These are phyloP conservation scores for Diadromus collaris DNA, from an alignment of 2,888 invertebrate genomes.

Conservation along the genomic window DNA sequence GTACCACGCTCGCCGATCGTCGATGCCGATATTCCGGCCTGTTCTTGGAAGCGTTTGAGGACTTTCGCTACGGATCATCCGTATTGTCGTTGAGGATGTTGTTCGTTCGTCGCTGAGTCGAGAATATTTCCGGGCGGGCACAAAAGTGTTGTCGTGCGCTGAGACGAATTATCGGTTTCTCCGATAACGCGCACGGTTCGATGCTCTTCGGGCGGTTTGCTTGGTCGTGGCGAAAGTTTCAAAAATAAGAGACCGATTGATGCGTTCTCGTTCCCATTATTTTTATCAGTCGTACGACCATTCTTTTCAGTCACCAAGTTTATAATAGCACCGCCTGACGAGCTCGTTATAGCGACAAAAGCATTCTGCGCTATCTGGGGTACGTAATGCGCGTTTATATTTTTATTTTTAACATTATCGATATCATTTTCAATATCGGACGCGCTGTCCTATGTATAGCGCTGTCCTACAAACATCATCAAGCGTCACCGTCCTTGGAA, in stretches of 20 bases:
- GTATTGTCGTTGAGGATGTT: slow-evolving; percentile 2
- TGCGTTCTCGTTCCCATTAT: slow-evolving; percentile 3
- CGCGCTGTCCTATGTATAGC: slow-evolving; percentile 27
- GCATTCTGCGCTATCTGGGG: background rate
- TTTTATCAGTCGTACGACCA: background rate
- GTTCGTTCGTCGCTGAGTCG: background rate
- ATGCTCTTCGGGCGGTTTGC: background rate
- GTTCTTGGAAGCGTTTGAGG: slow-evolving; percentile 11
- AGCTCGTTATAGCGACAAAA: slow-evolving; percentile 11
- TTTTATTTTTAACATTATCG: slow-evolving; percentile 5
- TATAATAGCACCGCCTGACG: slow-evolving; percentile 1
- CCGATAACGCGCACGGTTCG: background rate
- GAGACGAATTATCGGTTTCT: background rate
- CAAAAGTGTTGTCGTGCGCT: background rate
- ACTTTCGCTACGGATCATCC: background rate
- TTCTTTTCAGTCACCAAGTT: background rate
- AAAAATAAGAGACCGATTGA: background rate
- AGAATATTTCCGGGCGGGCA: background rate
- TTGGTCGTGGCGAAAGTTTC: background rate
- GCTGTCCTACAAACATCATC: slow-evolving; percentile 23
- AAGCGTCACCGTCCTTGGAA: slow-evolving; percentile 8
- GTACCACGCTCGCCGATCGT: slow-evolving; percentile 21
- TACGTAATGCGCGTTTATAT: slow-evolving; percentile 19
- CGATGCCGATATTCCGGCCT: background rate
- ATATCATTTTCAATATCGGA: slow-evolving; percentile 26